Evolutionary conservation across 2,888 invertebrate species (phyloP).

Genomic region (Trileptium ribeirensis): DNA sequence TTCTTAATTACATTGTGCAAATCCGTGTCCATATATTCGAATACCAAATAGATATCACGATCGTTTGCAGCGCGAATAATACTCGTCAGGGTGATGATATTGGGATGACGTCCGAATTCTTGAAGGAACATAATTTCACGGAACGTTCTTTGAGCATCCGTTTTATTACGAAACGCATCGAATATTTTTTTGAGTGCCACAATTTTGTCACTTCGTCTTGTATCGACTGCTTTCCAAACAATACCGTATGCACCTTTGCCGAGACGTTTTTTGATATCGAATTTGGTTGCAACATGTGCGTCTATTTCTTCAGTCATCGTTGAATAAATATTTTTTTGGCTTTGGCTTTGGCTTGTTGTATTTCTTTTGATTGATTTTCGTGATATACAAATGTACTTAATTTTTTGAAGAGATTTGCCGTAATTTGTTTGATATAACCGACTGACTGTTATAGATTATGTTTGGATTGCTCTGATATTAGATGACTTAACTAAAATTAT

Average conservation of each 20-base stretch:
- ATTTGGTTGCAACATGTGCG: constrained; percentile 74
- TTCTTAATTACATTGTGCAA: constrained; percentile 91
- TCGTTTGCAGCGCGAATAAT: constrained; percentile 89
- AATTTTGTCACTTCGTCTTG: constrained; percentile 68
- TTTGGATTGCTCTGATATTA: no score
- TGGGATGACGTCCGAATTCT: constrained; percentile 87
- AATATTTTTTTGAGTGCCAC: constrained; percentile 97
- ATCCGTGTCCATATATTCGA: constrained; percentile 97
- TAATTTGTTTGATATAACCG: no score
- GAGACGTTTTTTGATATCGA: constrained; percentile 65
- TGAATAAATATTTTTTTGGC: no score
- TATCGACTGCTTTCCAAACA: constrained; percentile 92
- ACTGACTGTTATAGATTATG: no score
- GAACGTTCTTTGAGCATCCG: constrained; percentile 97
- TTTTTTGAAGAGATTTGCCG: no score
- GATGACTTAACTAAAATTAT: no score
- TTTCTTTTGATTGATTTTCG: no score
- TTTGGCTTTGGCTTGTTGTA: no score
- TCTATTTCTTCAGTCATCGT: constrained; percentile 68
- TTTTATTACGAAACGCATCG: constrained; percentile 94
- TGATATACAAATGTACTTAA: no score
- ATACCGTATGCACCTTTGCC: constrained; percentile 68
- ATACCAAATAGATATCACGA: constrained; percentile 91
- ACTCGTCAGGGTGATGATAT: constrained; percentile 82
- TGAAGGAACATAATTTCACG: constrained; percentile 91